phyloP scores from a whole-genome alignment of 1,140 invertebrate species.

The Rhopalosiphum padi region DNA sequence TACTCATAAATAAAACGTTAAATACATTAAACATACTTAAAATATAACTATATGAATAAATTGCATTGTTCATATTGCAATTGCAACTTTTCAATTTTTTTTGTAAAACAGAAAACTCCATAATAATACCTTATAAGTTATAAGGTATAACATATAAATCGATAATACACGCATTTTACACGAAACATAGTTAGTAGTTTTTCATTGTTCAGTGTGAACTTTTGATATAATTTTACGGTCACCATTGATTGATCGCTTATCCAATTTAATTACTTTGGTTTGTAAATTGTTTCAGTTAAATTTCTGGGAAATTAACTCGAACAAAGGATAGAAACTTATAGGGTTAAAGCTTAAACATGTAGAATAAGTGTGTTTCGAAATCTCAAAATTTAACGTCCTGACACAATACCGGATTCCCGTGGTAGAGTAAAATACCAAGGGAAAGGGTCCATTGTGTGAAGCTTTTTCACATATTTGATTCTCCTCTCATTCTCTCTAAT shows the following conservation, averaged over 20 bases:
- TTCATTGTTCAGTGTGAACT: background rate
- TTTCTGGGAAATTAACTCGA: constrained; percentile 29
- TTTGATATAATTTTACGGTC: constrained; percentile 32
- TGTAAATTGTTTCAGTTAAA: constrained; percentile 13
- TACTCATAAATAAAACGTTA: background rate
- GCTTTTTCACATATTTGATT: background rate
- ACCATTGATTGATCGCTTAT: constrained; percentile 26
- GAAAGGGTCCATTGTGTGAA: background rate
- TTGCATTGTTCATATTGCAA: background rate
- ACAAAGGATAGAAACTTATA: constrained; percentile 19
- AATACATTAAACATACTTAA: background rate
- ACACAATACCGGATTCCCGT: background rate
- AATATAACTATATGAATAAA: background rate
- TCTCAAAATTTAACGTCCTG: background rate
- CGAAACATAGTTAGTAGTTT: background rate
- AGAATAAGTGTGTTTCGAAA: constrained; percentile 16
- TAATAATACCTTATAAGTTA: too few species aligned
- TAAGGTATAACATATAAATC: background rate
- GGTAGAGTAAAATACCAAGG: background rate
- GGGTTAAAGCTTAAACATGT: background rate
- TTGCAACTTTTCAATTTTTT: background rate
- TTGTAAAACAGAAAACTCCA: background rate
- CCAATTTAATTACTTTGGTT: constrained; percentile 17
- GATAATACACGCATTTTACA: background rate
- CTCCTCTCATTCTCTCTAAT: background rate